Evolutionary conservation across 1,140 invertebrate species (phyloP), one percentile per base, ranked within the genome.

Genomic region (Drosophila prosaltans): DNA sequence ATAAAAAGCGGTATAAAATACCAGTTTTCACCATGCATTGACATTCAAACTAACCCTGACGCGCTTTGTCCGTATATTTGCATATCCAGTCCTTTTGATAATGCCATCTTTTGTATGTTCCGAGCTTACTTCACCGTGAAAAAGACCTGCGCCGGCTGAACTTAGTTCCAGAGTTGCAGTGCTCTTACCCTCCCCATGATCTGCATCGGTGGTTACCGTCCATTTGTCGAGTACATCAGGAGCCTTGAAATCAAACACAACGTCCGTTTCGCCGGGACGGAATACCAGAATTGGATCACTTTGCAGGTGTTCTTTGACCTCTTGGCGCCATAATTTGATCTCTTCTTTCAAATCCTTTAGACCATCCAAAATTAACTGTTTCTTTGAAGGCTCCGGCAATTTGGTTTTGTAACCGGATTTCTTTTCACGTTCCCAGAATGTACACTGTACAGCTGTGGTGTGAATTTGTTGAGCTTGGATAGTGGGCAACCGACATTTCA

Each of bases 101-200:
- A 93, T 93, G 11, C 97, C 97, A 94, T 98, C 97, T 92, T 97
- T 96, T 1, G 97, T 96, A 28, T 96, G 92, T 72, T 94, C 93
- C 1, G 94, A 95, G 81, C 94, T 94, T 1, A 98, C 85, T 57
- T 93, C 93, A 1, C 98, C 98, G 72, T 94, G 94, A 91, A 99
- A 98, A 11, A 97, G 77, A 0, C 94, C 97, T 74, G 95, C 95
- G 0, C 96, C 96, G 2, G 94, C 92, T 16, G 93, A 91, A 79
- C 95, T 96, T 73, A 95, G 91, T 58, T 94, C 93, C 6, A 96
- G 92, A 45, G 82, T 92, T 69, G 96, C 97, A 57, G 83, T 93
- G 85, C 97, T 98, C 81, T 93, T 95, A 3, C 98, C 98, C 85
- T 97, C 94, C 65, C 95, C 94, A 86, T 97, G 95, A 92, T 98